Evolutionary conservation across 2,888 invertebrate species (phyloP).

Genomic region (Rotaria macrura): DNA sequence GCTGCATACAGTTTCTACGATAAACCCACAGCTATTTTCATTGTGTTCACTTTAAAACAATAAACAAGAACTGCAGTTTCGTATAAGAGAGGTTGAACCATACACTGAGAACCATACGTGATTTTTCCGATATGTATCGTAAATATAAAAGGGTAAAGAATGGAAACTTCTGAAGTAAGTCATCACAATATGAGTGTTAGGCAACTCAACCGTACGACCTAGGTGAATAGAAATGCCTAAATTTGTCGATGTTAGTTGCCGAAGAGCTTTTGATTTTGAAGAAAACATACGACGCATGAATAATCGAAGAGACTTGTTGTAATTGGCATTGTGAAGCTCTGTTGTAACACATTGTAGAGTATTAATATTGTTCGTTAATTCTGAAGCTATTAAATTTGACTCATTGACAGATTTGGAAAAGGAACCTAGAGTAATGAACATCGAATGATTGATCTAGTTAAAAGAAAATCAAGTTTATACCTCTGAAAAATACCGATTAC

Average conservation of each 20-base stretch:
- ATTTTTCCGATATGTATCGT: background rate
- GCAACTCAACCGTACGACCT: background rate
- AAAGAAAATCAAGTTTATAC: background rate
- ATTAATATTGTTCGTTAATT: background rate
- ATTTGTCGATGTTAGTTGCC: background rate
- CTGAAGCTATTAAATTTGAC: background rate
- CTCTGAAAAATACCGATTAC: background rate
- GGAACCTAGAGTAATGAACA: background rate
- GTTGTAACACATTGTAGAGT: background rate
- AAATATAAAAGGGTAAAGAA: background rate
- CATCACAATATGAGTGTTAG: background rate
- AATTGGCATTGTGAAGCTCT: background rate
- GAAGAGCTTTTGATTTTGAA: background rate
- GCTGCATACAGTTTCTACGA: background rate
- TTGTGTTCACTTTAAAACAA: background rate
- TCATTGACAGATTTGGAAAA: background rate
- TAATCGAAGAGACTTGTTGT: background rate
- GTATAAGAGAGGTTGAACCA: background rate
- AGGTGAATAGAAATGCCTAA: background rate
- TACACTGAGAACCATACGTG: background rate
- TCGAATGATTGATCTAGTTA: background rate
- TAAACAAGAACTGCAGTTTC: background rate
- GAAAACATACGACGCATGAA: background rate
- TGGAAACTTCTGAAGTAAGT: background rate
- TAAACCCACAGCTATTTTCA: background rate